Conservation (phyloP, 2,113 vertebrate genomes). For the Seriola dumerili region DNA sequence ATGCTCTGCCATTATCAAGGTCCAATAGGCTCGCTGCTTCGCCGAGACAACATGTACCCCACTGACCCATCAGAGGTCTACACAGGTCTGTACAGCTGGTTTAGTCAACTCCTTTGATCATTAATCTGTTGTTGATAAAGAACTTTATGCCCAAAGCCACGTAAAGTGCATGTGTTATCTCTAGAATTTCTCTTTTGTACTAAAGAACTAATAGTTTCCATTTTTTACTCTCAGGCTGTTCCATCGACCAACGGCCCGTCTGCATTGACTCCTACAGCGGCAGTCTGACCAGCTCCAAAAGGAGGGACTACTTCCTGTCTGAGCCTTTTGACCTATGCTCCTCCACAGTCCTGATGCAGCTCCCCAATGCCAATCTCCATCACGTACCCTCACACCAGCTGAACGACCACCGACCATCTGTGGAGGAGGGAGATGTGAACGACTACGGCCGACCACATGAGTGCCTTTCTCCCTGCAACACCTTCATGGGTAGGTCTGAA, state of each 20-base stretch:
- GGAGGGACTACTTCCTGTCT: conserved; percentile 84
- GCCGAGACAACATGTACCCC: conserved; percentile 85
- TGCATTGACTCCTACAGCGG: conserved; percentile 84
- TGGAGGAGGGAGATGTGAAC: conserved; percentile 73
- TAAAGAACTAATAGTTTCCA: background rate
- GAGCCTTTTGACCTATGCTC: conserved; percentile 86
- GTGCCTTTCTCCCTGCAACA: conserved; percentile 70
- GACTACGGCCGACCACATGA: conserved; percentile 82
- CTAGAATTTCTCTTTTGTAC: background rate
- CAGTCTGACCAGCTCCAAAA: conserved; percentile 82
- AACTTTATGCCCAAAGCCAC: background rate
- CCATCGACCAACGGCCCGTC: conserved; percentile 82
- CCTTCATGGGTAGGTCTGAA: conserved; percentile 90
- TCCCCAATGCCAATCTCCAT: conserved; percentile 72
- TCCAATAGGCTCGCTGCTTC: conserved; percentile 84
- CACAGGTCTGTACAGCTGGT: conserved; percentile 62
- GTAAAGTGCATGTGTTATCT: background rate
- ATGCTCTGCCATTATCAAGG: conserved; percentile 91
- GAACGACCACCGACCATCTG: conserved; percentile 73
- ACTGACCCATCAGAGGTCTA: conserved; percentile 83
- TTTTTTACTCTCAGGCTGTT: conserved; percentile 80
- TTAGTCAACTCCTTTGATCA: background rate
- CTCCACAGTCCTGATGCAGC: conserved; percentile 75
- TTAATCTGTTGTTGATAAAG: background rate
- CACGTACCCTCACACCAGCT: conserved; percentile 71